A percentile compares a stretch with the other conserved stretches of the same genome.
Conservation (phyloP, 2,113 vertebrate species). For the Aphyosemion australe region DNA sequence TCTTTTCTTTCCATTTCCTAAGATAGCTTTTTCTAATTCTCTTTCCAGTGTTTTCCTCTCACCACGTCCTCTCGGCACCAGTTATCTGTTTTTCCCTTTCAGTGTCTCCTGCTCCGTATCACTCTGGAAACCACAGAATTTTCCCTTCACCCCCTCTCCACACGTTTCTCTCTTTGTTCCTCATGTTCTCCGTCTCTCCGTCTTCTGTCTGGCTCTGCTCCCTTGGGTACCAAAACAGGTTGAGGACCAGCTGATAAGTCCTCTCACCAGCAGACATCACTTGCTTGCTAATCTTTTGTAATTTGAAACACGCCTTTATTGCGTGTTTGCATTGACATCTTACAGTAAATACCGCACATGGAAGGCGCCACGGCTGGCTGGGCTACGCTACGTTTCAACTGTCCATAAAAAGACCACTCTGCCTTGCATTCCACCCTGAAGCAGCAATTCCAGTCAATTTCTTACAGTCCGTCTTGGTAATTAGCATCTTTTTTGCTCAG, state of each 20-base stretch:
- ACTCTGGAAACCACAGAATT: slow-evolving; percentile 2
- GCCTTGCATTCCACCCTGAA: slow-evolving; percentile 28
- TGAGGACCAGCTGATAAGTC: slow-evolving; percentile 57
- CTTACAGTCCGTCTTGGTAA: slow-evolving; percentile 48
- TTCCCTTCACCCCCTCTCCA: not conserved
- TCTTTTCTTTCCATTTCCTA: slow-evolving; percentile 27
- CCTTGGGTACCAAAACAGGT: slow-evolving; percentile 44
- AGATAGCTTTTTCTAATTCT: slow-evolving; percentile 44
- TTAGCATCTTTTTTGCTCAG: slow-evolving; percentile 59
- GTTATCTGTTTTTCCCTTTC: slow-evolving; percentile 36
- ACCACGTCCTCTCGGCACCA: slow-evolving; percentile 18
- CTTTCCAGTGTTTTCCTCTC: slow-evolving; percentile 19
- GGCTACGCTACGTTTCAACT: slow-evolving; percentile 53
- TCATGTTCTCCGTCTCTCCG: slow-evolving; percentile 18
- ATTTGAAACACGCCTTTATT: slow-evolving; percentile 34
- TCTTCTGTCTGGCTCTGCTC: slow-evolving; percentile 28
- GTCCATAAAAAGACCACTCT: slow-evolving; percentile 41
- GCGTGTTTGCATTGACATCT: slow-evolving; percentile 20
- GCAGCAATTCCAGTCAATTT: slow-evolving; percentile 61
- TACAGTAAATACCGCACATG: slow-evolving; percentile 8
- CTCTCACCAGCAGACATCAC: slow-evolving; percentile 42
- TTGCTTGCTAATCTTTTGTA: slow-evolving; percentile 41
- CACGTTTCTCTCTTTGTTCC: slow-evolving; percentile 7
- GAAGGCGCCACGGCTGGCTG: slow-evolving; percentile 15
- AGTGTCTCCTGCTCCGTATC: slow-evolving; percentile 21